Evolutionary conservation across 2,888 invertebrate species (phyloP).

Genomic region (Caenorhabditis auriculariae): DNA sequence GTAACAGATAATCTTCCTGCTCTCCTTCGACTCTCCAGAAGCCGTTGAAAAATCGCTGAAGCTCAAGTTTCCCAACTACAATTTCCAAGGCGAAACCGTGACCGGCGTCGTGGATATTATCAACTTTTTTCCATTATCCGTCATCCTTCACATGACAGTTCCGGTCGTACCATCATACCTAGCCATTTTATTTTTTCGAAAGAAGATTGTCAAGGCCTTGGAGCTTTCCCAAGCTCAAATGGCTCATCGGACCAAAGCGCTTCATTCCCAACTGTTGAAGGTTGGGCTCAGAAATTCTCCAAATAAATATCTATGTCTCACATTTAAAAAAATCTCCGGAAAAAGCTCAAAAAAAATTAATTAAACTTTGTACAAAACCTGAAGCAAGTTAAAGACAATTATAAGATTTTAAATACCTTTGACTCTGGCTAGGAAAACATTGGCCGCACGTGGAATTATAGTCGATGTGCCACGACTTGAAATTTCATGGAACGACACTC

Average conservation of each 20-base stretch:
- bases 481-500: too few relatives aligned
- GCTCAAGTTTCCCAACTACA: background rate
- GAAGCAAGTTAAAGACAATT: too few relatives aligned
- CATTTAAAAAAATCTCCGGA: too few relatives aligned
- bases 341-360: too few relatives aligned
- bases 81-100: background rate
- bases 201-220: background rate
- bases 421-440: too few relatives aligned
- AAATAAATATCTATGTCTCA: too few relatives aligned
- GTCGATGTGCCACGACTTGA: too few relatives aligned
- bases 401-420: too few relatives aligned
- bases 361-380: too few relatives aligned
- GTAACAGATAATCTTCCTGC: background rate
- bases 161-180: background rate
- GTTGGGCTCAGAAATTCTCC: too few relatives aligned
- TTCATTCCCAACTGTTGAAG: background rate
- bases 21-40: background rate
- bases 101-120: background rate
- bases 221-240: background rate
- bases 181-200: background rate
- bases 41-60: background rate
- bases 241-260: background rate
- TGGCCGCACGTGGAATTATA: too few relatives aligned
- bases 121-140: background rate
- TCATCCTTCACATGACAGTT: background rate